Conservation (phyloP, 2,888 invertebrate genomes). For the Trissolcus brochymenae region DNA sequence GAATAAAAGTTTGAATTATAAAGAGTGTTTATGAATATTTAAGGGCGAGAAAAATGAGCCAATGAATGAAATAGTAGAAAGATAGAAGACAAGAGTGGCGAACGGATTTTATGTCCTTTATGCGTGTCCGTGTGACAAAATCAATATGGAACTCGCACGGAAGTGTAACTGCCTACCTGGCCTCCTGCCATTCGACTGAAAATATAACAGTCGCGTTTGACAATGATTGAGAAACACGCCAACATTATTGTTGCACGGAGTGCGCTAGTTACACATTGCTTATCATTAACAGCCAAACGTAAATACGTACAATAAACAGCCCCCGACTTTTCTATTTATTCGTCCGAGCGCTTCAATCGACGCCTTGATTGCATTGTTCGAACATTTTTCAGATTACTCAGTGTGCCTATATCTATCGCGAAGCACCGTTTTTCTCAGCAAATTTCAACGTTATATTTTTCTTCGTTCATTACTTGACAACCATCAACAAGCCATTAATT, state of each 20-base stretch:
- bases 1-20: too few relatives aligned
- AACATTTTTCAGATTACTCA: constrained; percentile 42
- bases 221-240: constrained; percentile 59
- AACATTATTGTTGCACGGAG: constrained; percentile 53
- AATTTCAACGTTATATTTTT: neutral
- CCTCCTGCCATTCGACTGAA: constrained; percentile 47
- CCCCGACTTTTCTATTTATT: constrained; percentile 47
- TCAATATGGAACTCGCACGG: constrained; percentile 55
- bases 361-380: constrained; percentile 36
- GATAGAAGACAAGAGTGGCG: constrained; percentile 30
- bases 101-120: constrained; percentile 48
- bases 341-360: constrained; percentile 35
- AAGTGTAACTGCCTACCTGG: constrained; percentile 46
- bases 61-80: constrained; percentile 29
- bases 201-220: constrained; percentile 54
- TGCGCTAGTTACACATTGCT: constrained; percentile 54
- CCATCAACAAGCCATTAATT: too few relatives aligned
- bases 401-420: constrained; percentile 20
- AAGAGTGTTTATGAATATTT: neutral
- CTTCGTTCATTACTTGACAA: neutral
- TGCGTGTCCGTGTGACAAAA: constrained; percentile 53
- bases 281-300: constrained; percentile 54
- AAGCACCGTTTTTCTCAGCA: neutral
- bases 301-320: constrained; percentile 47
- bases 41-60: neutral